These are phyloP conservation scores for Ganaspis sp. DNA, from an alignment of 1,140 invertebrate species.

Conservation along the genomic window DNA sequence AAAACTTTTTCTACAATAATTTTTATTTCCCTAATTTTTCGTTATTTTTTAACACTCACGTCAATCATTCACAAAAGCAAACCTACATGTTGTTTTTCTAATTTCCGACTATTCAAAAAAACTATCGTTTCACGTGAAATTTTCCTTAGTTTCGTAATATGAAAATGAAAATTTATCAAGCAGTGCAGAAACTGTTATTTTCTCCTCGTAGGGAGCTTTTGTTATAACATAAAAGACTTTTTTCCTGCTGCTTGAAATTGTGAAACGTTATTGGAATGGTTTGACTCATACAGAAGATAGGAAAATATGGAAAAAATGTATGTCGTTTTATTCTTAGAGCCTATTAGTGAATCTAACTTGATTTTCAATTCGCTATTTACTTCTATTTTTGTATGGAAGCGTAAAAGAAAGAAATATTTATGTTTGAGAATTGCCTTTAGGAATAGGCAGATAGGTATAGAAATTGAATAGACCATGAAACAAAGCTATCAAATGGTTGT, in stretches of 20 bases:
- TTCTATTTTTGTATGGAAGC: too few species aligned
- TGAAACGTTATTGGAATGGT: not conserved
- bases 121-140: not conserved
- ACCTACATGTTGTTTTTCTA: too few species aligned
- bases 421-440: not conserved
- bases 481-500: constrained; percentile 67
- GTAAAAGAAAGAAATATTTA: too few species aligned
- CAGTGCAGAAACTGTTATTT: not conserved
- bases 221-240: not conserved
- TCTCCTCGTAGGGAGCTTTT: not conserved
- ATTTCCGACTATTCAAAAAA: not conserved
- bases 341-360: too few species aligned
- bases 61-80: too few species aligned
- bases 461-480: constrained; percentile 67
- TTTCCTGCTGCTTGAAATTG: not conserved
- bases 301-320: not conserved
- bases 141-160: constrained; percentile 2
- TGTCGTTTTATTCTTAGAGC: too few species aligned
- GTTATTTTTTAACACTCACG: too few species aligned
- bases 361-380: too few species aligned
- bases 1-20: too few species aligned
- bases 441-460: constrained; percentile 51
- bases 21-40: too few species aligned
- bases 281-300: not conserved
- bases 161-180: constrained; percentile 1